A percentile compares a stretch with the other conserved stretches of the same genome.
Conservation (phyloP, 92 coral and sea anemone species). For the Siderastrea radians region DNA sequence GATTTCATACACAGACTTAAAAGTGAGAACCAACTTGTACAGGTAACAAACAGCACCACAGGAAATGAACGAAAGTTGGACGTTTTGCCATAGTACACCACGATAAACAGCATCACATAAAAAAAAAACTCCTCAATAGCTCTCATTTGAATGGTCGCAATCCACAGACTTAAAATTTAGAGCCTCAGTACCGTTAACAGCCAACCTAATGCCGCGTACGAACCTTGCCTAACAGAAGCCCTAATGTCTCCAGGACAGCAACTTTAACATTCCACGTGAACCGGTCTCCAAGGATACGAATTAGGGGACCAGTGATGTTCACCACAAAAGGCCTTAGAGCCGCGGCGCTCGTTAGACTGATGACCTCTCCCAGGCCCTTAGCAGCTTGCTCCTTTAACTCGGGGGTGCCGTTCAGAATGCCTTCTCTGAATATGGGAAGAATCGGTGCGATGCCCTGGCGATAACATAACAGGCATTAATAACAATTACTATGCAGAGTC, state of each 20-base stretch:
- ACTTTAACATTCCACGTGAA: slow-evolving; percentile 98
- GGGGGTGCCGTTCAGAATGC: slow-evolving; percentile 96
- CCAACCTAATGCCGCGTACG: background rate
- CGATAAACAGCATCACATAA: background rate
- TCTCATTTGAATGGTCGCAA: background rate
- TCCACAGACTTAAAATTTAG: background rate
- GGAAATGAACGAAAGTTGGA: background rate
- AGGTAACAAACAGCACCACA: background rate
- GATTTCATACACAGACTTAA: no score
- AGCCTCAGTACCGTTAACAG: background rate
- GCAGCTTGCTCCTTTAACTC: slow-evolving; percentile 98
- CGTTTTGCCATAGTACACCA: background rate
- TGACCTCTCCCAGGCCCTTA: slow-evolving; percentile 96
- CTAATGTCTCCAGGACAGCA: slow-evolving; percentile 94
- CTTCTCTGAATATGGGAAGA: slow-evolving; percentile 97
- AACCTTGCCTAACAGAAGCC: slow-evolving; percentile 93
- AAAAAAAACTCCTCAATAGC: background rate
- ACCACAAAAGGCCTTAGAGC: slow-evolving; percentile 98
- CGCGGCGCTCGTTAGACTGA: slow-evolving; percentile 90
- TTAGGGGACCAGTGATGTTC: slow-evolving; percentile 98
- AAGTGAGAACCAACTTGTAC: no score
- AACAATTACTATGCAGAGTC: background rate
- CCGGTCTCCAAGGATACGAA: slow-evolving; percentile 99
- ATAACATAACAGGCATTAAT: background rate
- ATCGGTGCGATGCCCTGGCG: slow-evolving; percentile 95